Percentiles rank a stretch among this genome's conserved stretches.
phyloP scores from a whole-genome alignment of 64 coral and sea anemone species.

The Actinia equina region DNA sequence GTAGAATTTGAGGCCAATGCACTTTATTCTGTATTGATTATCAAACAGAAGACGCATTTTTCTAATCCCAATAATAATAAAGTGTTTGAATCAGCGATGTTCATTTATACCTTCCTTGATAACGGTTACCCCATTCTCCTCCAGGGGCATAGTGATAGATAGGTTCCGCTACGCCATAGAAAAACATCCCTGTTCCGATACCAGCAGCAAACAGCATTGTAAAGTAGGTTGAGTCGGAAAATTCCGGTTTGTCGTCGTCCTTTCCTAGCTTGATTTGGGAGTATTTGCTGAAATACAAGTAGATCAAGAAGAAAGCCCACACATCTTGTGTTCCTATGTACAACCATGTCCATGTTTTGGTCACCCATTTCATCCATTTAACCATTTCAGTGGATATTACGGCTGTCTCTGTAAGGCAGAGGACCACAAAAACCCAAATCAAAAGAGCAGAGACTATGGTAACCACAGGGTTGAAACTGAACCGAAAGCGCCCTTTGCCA shows the following conservation, averaged over 20 bases:
- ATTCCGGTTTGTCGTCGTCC: slow-evolving; percentile 60
- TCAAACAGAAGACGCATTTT: no score
- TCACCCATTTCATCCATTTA: slow-evolving; percentile 51
- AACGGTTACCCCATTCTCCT: slow-evolving; percentile 30
- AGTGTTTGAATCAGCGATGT: no score
- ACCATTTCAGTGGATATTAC: neutral
- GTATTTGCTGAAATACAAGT: slow-evolving; percentile 59
- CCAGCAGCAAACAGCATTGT: slow-evolving; percentile 76
- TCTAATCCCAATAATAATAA: no score
- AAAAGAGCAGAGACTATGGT: neutral
- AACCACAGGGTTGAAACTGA: slow-evolving; percentile 33
- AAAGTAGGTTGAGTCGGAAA: slow-evolving; percentile 52
- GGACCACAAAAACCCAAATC: slow-evolving; percentile 22
- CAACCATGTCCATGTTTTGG: slow-evolving; percentile 54
- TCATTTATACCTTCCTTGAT: slow-evolving; percentile 36
- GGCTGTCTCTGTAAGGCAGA: slow-evolving; percentile 1
- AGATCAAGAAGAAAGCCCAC: slow-evolving; percentile 51
- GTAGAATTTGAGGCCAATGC: no score
- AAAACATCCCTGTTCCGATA: slow-evolving; percentile 60
- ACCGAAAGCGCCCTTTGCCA: neutral
- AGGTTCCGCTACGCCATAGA: slow-evolving; percentile 56
- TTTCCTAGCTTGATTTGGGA: slow-evolving; percentile 60
- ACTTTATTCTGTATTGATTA: no score
- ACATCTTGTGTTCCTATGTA: slow-evolving; percentile 72
- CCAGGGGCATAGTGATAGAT: slow-evolving; percentile 26